A percentile compares a stretch with the other conserved stretches of the same genome.
Evolutionary conservation across 1,140 invertebrate genomes (phyloP).

Genomic region (Lanistes nyassanus): DNA sequence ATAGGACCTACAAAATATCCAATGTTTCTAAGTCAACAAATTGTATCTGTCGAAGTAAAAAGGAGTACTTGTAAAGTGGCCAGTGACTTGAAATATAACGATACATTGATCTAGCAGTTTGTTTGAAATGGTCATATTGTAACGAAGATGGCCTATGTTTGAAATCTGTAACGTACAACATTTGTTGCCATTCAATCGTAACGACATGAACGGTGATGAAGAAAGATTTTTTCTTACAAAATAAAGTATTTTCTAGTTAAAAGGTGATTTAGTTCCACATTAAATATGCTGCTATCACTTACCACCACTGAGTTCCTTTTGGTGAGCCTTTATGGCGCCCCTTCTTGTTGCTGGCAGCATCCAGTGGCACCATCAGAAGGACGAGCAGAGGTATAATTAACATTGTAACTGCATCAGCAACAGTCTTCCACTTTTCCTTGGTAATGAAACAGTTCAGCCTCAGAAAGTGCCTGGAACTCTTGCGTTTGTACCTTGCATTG

Average conservation of each 20-base stretch:
- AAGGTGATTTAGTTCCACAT: not conserved
- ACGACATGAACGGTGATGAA: not conserved
- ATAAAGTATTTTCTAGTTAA: too few species aligned
- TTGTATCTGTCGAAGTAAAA: too few species aligned
- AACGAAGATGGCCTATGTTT: not conserved
- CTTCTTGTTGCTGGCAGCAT: constrained; percentile 31
- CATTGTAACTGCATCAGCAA: constrained; percentile 1
- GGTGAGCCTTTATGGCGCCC: constrained; percentile 26
- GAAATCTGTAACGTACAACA: not conserved
- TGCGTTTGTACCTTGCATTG: not conserved
- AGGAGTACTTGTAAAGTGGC: too few species aligned
- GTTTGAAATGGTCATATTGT: not conserved
- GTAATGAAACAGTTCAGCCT: not conserved
- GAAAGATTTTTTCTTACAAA: too few species aligned
- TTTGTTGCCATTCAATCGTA: too few species aligned
- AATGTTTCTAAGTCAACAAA: too few species aligned
- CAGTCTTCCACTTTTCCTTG: not conserved
- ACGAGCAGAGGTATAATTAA: not conserved
- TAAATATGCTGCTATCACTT: constrained; percentile 25
- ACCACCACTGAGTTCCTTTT: constrained; percentile 49
- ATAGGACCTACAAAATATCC: too few species aligned
- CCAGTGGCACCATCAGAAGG: not conserved
- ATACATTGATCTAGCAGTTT: not conserved
- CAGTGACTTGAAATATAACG: too few species aligned
- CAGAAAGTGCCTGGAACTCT: not conserved